Percentiles rank a stretch among this genome's conserved stretches.
These are phyloP conservation scores for Odontamblyopus rebecca DNA, from an alignment of 2,797 vertebrate genomes.

Conservation along the genomic window DNA sequence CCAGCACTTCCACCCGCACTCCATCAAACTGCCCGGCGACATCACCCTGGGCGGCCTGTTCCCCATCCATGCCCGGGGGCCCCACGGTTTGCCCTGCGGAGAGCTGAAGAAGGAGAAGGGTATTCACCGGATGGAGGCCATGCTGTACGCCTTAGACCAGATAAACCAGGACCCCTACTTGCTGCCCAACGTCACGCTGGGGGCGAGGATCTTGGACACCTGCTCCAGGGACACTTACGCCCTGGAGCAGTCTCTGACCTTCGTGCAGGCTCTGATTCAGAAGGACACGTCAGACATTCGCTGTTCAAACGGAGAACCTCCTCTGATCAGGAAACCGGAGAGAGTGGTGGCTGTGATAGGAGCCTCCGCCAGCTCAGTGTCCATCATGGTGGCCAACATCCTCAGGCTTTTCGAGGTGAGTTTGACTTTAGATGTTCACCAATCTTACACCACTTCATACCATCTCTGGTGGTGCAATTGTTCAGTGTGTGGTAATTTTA, in stretches of 20 bases:
- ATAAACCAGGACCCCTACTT: constrained; percentile 84
- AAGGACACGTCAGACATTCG: constrained; percentile 80
- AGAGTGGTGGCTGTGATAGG: constrained; percentile 87
- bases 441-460: no score
- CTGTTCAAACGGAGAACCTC: constrained; percentile 81
- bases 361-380: constrained; percentile 88
- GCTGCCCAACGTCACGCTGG: constrained; percentile 87
- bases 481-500: no score
- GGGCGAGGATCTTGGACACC: constrained; percentile 90
- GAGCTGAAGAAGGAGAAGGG: constrained; percentile 89
- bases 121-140: constrained; percentile 89
- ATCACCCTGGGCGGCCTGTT: constrained; percentile 88
- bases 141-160: constrained; percentile 89
- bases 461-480: neutral
- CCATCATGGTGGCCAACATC: constrained; percentile 94
- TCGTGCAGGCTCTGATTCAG: constrained; percentile 86
- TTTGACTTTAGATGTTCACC: neutral
- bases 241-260: constrained; percentile 89
- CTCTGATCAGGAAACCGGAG: constrained; percentile 81
- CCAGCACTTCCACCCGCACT: constrained; percentile 77
- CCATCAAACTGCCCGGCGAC: constrained; percentile 85
- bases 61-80: constrained; percentile 85
- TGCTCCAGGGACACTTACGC: constrained; percentile 96
- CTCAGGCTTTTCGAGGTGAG: constrained; percentile 86
- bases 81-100: constrained; percentile 82